phyloP scores from a whole-genome alignment of 2,888 invertebrate genomes.

The Sycophila texana region DNA sequence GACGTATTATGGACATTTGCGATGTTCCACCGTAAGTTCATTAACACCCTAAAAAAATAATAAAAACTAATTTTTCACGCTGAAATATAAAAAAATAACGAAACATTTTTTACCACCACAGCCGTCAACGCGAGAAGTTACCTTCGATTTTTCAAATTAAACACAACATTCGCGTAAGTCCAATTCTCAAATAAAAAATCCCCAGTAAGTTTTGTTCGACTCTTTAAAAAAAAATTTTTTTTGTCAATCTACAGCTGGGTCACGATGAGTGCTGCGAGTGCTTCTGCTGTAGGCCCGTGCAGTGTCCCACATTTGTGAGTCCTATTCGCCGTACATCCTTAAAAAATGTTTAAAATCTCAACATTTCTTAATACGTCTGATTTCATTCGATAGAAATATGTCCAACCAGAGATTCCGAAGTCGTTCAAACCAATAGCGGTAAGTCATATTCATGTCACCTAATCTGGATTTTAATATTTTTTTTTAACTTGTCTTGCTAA shows the following conservation, averaged over 20 bases:
- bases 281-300: conserved; percentile 66
- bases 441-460: conserved; percentile 33
- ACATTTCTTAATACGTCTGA: not conserved
- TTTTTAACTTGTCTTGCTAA: conserved; percentile 11
- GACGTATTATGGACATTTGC: conserved; percentile 68
- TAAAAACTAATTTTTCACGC: not conserved
- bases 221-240: not conserved
- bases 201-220: not conserved
- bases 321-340: not conserved
- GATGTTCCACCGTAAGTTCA: conserved; percentile 63
- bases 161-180: conserved; percentile 66
- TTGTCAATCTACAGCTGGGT: conserved; percentile 61
- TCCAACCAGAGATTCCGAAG: conserved; percentile 69
- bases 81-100: not conserved
- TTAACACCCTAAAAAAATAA: not conserved
- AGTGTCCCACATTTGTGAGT: conserved; percentile 64
- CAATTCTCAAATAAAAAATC: not conserved
- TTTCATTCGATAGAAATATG: conserved; percentile 65
- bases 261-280: conserved; percentile 70
- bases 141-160: conserved; percentile 66
- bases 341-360: not conserved
- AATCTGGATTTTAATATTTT: not conserved
- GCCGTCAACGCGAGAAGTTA: conserved; percentile 55
- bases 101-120: not conserved
- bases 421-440: conserved; percentile 77